Base-by-base conservation (phyloP, 2,888 invertebrate genomes). In the Camptogramma bilineatum region DNA sequence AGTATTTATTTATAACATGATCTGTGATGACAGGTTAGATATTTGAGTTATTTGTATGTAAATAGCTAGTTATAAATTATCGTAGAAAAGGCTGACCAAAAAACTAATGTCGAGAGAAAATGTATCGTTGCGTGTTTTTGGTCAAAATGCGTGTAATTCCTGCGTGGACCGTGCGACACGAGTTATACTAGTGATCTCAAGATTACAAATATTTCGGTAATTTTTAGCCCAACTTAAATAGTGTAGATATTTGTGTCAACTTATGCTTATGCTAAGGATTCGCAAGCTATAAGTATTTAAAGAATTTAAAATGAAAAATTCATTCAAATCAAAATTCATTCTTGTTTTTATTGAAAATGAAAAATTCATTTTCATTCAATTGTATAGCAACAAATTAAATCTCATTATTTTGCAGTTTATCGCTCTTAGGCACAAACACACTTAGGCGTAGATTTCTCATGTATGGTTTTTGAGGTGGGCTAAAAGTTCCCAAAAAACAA, bases 11-110 rank as follows among this genome's bases (percentile, higher is more conserved):
- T 66, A 68, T 69, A 67, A 53, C 19, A 60, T 68, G 76, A 82
- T 82, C 83, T 85, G 84, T 85, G 83, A 84, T 75, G 68, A 64
- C 77, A 74, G 73, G 73, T 68, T 69, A 61, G 65, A 64, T 70
- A 67, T 66, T 60, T 21, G 59, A 53, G 68, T 72, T 70, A 5
- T 74, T 73, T 69, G 67, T 74, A 74, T 79, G 75, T 78, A 74
- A 68, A 70, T 70, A 72, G 48, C 55, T 51, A 54, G 48, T 57
- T 51, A 54, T 66, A 68, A 62, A 63, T 68, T 66, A 66, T 69
- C 64, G 59, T 68, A 63, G 59, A 50, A 67, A 34, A 71, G 70
- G 65, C 72, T 72, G 70, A 72, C 68, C 72, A 68, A 68, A 71
- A 28, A 56, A 62, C 34, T 17, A 17, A 54, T 52, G 53, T 62